These are phyloP conservation scores for Periparus ater DNA, from an alignment of 2,797 vertebrate genomes.

Conservation along the genomic window DNA sequence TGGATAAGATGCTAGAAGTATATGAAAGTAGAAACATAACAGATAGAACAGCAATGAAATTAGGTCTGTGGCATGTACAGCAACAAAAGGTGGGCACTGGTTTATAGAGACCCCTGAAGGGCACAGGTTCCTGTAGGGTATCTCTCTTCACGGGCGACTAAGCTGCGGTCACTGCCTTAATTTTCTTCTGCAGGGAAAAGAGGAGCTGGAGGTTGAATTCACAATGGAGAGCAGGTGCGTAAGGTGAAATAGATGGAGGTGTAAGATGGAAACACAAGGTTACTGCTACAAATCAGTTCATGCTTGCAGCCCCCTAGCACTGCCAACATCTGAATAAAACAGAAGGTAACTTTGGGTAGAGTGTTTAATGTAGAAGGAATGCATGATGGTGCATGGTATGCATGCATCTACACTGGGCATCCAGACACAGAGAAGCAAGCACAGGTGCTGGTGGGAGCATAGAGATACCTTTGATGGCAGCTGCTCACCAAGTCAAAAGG, in stretches of 20 bases:
- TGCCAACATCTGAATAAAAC: background rate
- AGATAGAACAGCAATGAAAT: background rate
- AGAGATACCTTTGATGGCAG: background rate
- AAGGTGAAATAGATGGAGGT: background rate
- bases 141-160: background rate
- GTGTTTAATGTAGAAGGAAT: background rate
- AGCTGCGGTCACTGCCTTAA: background rate
- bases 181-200: constrained; percentile 65
- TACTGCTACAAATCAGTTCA: background rate
- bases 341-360: background rate
- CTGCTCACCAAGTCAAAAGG: background rate
- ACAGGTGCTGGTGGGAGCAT: background rate
- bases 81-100: background rate
- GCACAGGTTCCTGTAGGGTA: background rate
- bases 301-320: background rate
- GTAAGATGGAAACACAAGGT: background rate
- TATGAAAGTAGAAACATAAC: background rate
- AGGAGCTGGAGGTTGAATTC: constrained; percentile 83
- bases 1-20: background rate
- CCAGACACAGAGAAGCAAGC: background rate
- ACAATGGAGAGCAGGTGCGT: constrained; percentile 80
- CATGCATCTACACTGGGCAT: rapidly evolving
- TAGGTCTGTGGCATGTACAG: background rate
- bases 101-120: background rate
- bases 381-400: background rate